phyloP scores from a whole-genome alignment of 2,888 invertebrate genomes.

The Steinernema carpocapsae region DNA sequence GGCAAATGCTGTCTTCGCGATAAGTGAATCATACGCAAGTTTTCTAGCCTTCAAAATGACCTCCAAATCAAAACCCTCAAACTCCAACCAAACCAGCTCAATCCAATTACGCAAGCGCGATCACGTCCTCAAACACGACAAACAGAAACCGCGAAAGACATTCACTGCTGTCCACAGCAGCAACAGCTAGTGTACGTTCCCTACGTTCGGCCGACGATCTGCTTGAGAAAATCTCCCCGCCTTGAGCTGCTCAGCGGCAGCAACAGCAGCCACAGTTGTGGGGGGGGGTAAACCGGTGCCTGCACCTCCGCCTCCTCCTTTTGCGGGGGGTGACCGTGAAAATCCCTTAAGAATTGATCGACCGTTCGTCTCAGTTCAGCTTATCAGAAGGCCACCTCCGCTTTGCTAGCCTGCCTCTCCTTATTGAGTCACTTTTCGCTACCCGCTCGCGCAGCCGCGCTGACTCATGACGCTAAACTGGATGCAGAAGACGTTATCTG shows the following conservation, averaged over 20 bases:
- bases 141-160: too few relatives aligned
- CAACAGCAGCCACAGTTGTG: too few relatives aligned
- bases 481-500: slow-evolving; percentile 10
- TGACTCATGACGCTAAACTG: slow-evolving; percentile 22
- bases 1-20: too few relatives aligned
- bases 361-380: background rate
- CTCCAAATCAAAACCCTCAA: background rate
- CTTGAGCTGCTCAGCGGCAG: slow-evolving; percentile 13
- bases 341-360: background rate
- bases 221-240: slow-evolving; percentile 33
- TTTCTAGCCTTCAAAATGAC: too few relatives aligned
- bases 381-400: background rate
- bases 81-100: slow-evolving; percentile 1
- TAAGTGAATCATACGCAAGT: too few relatives aligned
- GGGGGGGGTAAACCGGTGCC: slow-evolving; percentile 12
- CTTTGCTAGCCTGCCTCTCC: background rate
- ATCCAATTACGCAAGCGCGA: too few relatives aligned
- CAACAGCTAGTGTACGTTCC: too few relatives aligned
- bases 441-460: slow-evolving; percentile 21
- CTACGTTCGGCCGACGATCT: slow-evolving; percentile 7
- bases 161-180: too few relatives aligned
- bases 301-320: slow-evolving; percentile 9
- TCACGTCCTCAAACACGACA: too few relatives aligned
- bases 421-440: slow-evolving; percentile 1
- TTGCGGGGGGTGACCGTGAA: slow-evolving; percentile 27